Conservation (phyloP, 2,888 invertebrate genomes). For the Perizoma affinitatum region DNA sequence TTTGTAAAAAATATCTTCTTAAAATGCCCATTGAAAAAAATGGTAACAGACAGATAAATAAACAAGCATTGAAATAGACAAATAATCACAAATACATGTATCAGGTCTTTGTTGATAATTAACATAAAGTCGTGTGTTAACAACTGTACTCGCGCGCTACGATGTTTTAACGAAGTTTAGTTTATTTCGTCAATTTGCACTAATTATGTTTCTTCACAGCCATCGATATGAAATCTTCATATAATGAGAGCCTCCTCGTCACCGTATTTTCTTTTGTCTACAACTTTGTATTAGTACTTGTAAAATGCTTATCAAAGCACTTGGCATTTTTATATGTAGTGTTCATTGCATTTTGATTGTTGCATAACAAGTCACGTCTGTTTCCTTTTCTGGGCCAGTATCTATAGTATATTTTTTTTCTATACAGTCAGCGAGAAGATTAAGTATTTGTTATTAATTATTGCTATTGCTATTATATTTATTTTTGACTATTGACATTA, state of each 20-base stretch:
- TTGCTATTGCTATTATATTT: too few relatives aligned
- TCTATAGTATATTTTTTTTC: not conserved
- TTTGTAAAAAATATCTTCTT: too few relatives aligned
- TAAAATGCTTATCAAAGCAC: conserved; percentile 1
- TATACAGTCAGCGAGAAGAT: not conserved
- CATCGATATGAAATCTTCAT: conserved; percentile 9
- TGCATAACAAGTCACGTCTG: conserved; percentile 17
- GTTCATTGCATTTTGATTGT: not conserved
- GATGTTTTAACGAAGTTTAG: too few relatives aligned
- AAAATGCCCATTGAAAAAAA: too few relatives aligned
- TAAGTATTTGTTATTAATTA: too few relatives aligned
- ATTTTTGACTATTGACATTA: too few relatives aligned
- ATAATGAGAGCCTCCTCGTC: conserved; percentile 17
- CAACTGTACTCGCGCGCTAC: too few relatives aligned
- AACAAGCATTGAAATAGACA: too few relatives aligned
- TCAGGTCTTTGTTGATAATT: too few relatives aligned
- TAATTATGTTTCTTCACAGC: conserved; percentile 14
- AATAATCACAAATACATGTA: too few relatives aligned
- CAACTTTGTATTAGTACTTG: conserved; percentile 7
- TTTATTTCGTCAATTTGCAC: not conserved
- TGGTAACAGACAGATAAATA: too few relatives aligned
- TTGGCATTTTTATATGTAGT: conserved; percentile 8
- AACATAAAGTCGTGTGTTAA: too few relatives aligned
- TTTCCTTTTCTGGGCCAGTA: conserved; percentile 17
- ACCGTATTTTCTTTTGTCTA: conserved; percentile 8